A percentile compares a stretch with the other conserved stretches of the same genome.
phyloP scores from a whole-genome alignment of 2,797 vertebrate genomes.

The Phrynocephalus guinanensis region DNA sequence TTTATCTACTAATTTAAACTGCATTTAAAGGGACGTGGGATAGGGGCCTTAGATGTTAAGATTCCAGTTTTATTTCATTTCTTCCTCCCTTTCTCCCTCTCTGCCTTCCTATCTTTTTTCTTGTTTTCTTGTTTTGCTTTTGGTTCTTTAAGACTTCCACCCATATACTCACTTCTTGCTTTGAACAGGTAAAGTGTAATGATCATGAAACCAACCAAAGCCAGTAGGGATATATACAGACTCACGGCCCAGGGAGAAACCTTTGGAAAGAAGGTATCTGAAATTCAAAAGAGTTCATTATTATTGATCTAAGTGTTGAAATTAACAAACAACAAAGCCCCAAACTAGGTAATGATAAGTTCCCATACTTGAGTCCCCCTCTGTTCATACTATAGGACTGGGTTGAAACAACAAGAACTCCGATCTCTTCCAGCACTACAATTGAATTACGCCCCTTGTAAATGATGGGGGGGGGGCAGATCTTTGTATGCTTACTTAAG shows the following conservation, averaged over 20 bases:
- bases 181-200: constrained; percentile 13
- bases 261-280: constrained; percentile 25
- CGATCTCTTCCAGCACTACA: not conserved
- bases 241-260: not conserved
- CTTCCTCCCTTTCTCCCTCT: no score
- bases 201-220: not conserved
- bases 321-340: not conserved
- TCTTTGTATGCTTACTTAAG: not conserved
- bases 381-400: not conserved
- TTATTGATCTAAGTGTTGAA: no score
- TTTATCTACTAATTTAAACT: no score
- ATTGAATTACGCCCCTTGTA: not conserved
- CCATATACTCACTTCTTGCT: constrained; percentile 24
- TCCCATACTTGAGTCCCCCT: not conserved
- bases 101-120: no score
- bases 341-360: not conserved
- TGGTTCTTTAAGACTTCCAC: not conserved
- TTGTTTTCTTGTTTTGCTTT: no score
- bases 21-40: no score
- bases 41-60: no score
- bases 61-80: no score
- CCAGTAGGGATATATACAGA: constrained; percentile 18
- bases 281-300: not conserved
- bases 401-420: not conserved
- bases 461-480: not conserved